These are phyloP conservation scores for Menura novaehollandiae DNA, from an alignment of 2,113 vertebrate genomes.

Conservation along the genomic window DNA sequence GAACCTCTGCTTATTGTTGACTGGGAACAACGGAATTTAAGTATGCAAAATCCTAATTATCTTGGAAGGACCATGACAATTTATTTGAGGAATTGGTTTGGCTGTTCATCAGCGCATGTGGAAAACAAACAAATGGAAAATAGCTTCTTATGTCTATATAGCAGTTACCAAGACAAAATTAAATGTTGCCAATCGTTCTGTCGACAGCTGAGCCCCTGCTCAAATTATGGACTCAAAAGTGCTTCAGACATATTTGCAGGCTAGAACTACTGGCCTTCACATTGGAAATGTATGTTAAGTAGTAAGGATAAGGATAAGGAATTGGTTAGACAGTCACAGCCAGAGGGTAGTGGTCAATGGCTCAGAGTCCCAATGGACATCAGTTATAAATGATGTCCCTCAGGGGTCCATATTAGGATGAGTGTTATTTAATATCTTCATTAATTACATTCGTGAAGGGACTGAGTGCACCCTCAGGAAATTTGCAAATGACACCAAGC, in stretches of 20 bases:
- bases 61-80: neutral
- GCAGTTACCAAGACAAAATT: neutral
- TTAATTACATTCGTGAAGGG: neutral
- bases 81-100: constrained; percentile 5
- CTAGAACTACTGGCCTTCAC: neutral
- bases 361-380: neutral
- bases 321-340: neutral
- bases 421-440: neutral
- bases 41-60: neutral
- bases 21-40: neutral
- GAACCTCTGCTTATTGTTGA: neutral
- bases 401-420: fast-evolving
- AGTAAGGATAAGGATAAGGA: neutral
- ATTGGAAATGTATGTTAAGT: neutral
- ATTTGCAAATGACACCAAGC: neutral
- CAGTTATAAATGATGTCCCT: neutral
- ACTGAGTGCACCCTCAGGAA: neutral
- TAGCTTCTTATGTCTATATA: neutral
- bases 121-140: neutral
- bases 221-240: neutral
- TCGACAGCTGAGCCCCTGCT: neutral
- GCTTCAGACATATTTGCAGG: neutral
- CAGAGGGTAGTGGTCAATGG: neutral
- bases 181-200: neutral
- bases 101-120: neutral